Conservation (phyloP, 2,888 invertebrate species). For the Ennomos quercinarius region DNA sequence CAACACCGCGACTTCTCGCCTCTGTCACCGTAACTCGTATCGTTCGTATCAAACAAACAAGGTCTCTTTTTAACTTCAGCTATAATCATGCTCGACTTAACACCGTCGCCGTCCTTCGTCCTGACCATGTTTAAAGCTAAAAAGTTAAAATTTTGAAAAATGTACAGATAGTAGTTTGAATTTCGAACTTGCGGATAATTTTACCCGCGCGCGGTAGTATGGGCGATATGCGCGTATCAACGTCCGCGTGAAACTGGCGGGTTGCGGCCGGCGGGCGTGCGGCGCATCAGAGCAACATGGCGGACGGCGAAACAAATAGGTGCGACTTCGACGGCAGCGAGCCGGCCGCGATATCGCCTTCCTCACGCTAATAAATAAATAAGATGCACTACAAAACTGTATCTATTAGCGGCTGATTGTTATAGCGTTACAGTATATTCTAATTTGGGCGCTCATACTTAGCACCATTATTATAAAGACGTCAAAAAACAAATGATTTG, state of each 20-base stretch:
- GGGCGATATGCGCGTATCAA: slow-evolving; percentile 66
- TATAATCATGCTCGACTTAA: slow-evolving; percentile 73
- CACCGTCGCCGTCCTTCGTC: slow-evolving; percentile 72
- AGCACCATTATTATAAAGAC: too few species aligned
- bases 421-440: too few species aligned
- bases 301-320: slow-evolving; percentile 71
- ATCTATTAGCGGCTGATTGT: neutral
- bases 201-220: slow-evolving; percentile 51
- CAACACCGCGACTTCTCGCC: slow-evolving; percentile 77
- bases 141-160: slow-evolving; percentile 18
- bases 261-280: slow-evolving; percentile 55
- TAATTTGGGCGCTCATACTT: too few species aligned
- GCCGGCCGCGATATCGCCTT: slow-evolving; percentile 69
- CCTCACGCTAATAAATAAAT: slow-evolving; percentile 77
- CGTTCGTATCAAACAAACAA: slow-evolving; percentile 76
- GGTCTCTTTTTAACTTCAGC: slow-evolving; percentile 75
- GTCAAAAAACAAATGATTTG: too few species aligned
- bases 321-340: slow-evolving; percentile 52
- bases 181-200: slow-evolving; percentile 55
- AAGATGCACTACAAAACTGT: slow-evolving; percentile 55
- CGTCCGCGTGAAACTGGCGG: slow-evolving; percentile 80
- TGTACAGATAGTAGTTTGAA: slow-evolving; percentile 27
- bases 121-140: slow-evolving; percentile 63
- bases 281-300: slow-evolving; percentile 70
- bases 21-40: slow-evolving; percentile 74